Evolutionary conservation across 1,140 invertebrate species (phyloP).

Genomic region (Drosophila aff.): DNA sequence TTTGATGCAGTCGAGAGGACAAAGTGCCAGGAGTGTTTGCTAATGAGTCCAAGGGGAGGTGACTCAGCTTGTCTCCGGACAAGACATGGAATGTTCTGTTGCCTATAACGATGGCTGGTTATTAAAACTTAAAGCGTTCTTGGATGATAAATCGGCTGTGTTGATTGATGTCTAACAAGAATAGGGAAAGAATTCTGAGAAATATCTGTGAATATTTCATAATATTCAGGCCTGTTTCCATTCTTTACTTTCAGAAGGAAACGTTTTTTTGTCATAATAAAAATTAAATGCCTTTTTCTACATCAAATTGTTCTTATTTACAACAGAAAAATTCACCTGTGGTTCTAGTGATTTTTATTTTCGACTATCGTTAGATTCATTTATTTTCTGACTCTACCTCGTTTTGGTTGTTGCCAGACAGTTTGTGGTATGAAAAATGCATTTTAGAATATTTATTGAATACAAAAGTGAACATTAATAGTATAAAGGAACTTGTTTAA

Average conservation of each 20-base stretch:
- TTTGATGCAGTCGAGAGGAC: slow-evolving; percentile 51
- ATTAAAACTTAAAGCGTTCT: slow-evolving; percentile 68
- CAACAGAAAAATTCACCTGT: not conserved
- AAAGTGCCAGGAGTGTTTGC: slow-evolving; percentile 35
- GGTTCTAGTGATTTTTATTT: not conserved
- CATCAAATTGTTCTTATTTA: not conserved
- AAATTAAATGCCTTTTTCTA: not conserved
- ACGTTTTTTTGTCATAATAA: not conserved
- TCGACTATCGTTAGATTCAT: not conserved
- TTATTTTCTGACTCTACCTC: no score
- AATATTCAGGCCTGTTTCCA: not conserved
- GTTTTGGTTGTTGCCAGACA: not conserved
- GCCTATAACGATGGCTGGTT: slow-evolving; percentile 47
- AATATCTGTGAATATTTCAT: slow-evolving; percentile 7
- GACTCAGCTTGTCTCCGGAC: slow-evolving; percentile 3
- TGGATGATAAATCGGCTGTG: slow-evolving; percentile 50
- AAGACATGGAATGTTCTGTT: slow-evolving; percentile 25
- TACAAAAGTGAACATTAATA: not conserved
- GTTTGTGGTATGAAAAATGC: not conserved
- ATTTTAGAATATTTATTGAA: not conserved
- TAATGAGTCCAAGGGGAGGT: slow-evolving; percentile 63
- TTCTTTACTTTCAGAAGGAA: not conserved
- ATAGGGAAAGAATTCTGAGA: slow-evolving; percentile 3
- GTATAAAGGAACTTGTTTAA: not conserved
- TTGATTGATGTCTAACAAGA: slow-evolving; percentile 50